These are phyloP conservation scores for Lagodon rhomboides DNA, from an alignment of 2,797 vertebrate genomes.

Conservation along the genomic window DNA sequence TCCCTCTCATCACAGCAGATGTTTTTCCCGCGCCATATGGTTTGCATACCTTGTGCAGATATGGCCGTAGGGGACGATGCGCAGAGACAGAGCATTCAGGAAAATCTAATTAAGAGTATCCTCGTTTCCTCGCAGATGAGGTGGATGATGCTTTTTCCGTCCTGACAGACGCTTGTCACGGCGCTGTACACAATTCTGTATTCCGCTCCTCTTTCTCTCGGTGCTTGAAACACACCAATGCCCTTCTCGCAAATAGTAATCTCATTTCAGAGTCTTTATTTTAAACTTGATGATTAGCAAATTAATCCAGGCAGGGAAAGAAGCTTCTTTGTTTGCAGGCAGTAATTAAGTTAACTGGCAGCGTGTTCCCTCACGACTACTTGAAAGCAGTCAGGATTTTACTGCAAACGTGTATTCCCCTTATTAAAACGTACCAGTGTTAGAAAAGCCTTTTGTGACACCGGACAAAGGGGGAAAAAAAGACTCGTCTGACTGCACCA, in stretches of 20 bases:
- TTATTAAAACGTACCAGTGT: conserved; percentile 2
- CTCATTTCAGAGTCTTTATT: conserved; percentile 38
- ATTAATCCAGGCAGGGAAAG: conserved; percentile 15
- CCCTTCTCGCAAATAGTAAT: neutral
- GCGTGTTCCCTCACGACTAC: conserved; percentile 9
- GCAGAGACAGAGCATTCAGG: conserved; percentile 26
- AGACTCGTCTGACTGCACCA: neutral
- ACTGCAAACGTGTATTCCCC: conserved; percentile 1
- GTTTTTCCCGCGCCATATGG: conserved; percentile 61
- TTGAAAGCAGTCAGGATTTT: conserved; percentile 8
- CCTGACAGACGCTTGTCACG: conserved; percentile 6
- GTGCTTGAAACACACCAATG: neutral
- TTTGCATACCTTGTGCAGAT: conserved; percentile 56
- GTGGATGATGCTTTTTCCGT: conserved; percentile 24
- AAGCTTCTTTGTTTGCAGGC: conserved; percentile 40
- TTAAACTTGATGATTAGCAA: conserved; percentile 1
- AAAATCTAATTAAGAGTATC: conserved; percentile 44
- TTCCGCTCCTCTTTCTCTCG: neutral
- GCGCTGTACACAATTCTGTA: neutral
- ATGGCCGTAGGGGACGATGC: conserved; percentile 44
- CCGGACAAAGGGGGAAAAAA: neutral
- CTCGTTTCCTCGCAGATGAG: conserved; percentile 1
- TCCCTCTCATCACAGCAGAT: conserved; percentile 56
- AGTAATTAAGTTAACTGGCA: conserved; percentile 41
- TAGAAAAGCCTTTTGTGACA: neutral